These are phyloP conservation scores for Bovichtus diacanthus DNA, from an alignment of 2,797 vertebrate species.

Conservation along the genomic window DNA sequence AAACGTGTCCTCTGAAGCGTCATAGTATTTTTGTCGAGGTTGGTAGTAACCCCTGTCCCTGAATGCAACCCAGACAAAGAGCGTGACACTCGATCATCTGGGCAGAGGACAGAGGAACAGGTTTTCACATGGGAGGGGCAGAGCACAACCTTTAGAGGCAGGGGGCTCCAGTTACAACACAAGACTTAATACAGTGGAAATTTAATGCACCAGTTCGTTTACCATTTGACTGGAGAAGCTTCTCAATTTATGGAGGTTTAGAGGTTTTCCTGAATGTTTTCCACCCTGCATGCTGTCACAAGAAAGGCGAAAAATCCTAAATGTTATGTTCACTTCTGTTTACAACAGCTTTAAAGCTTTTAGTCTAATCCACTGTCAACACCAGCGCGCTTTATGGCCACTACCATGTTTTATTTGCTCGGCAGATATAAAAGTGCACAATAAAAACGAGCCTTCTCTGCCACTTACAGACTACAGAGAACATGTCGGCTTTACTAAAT, in stretches of 20 bases:
- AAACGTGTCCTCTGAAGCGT: background rate
- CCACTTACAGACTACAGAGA: conserved; percentile 14
- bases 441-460: conserved; percentile 31
- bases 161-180: conserved; percentile 68
- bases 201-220: conserved; percentile 33
- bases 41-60: conserved; percentile 29
- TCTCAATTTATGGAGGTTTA: background rate
- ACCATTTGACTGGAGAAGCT: conserved; percentile 5
- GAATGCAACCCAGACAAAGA: conserved; percentile 62
- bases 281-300: conserved; percentile 14
- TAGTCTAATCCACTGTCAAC: conserved; percentile 42
- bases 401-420: conserved; percentile 40
- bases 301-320: background rate
- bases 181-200: conserved; percentile 45
- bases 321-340: conserved; percentile 22
- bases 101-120: conserved; percentile 68
- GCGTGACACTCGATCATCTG: conserved; percentile 63
- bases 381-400: conserved; percentile 19
- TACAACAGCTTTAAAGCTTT: conserved; percentile 49
- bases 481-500: conserved; percentile 36
- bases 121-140: conserved; percentile 72
- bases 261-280: background rate
- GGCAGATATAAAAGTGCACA: conserved; percentile 20
- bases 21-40: conserved; percentile 3
- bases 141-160: conserved; percentile 52